These are phyloP conservation scores for Phycodurus eques DNA, from an alignment of 2,113 vertebrate genomes.

Conservation along the genomic window DNA sequence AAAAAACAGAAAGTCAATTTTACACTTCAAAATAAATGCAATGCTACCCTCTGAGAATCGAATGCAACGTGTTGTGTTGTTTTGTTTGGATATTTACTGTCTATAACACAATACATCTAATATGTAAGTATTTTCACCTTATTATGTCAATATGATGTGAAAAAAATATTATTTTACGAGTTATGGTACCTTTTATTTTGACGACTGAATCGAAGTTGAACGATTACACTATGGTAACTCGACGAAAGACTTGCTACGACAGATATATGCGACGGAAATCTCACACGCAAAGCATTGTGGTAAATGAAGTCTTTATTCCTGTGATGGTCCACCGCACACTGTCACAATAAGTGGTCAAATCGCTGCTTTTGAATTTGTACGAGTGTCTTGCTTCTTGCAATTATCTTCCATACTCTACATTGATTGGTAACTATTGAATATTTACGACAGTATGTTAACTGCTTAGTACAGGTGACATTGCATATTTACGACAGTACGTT, in stretches of 20 bases:
- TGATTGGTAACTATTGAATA: too few relatives aligned
- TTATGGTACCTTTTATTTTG: constrained; percentile 9
- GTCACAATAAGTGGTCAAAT: not conserved
- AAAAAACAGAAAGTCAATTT: not conserved
- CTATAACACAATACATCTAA: not conserved
- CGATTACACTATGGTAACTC: not conserved
- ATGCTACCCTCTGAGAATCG: not conserved
- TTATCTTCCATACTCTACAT: not conserved
- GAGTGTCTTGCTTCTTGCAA: not conserved
- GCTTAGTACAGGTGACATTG: not conserved
- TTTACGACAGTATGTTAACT: not conserved
- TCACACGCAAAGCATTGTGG: constrained; percentile 2
- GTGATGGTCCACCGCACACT: constrained; percentile 41
- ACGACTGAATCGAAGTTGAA: not conserved
- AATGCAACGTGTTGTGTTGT: not conserved
- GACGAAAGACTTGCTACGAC: not conserved
- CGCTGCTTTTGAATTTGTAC: not conserved
- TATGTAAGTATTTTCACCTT: too few relatives aligned
- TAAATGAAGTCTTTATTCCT: constrained; percentile 12
- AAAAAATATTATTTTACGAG: not conserved
- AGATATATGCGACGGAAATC: constrained; percentile 53
- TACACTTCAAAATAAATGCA: constrained; percentile 39
- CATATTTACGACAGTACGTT: not conserved
- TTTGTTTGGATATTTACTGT: not conserved
- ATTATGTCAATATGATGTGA: too few relatives aligned